A percentile compares a stretch with the other conserved stretches of the same genome.
Conservation (phyloP, 2,888 invertebrate genomes). For the Thumatha senex region DNA sequence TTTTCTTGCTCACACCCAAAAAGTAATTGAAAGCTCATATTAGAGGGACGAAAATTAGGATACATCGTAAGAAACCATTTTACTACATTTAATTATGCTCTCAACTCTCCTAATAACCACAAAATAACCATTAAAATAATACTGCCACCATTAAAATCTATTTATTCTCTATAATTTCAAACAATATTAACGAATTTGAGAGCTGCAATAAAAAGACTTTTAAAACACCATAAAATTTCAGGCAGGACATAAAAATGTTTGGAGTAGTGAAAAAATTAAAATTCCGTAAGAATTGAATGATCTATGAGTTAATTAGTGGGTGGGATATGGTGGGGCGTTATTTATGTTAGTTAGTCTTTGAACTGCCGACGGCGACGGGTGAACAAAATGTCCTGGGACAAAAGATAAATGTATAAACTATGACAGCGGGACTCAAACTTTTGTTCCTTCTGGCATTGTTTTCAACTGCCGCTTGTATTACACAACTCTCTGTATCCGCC, state of each 20-base stretch:
- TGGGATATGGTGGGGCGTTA: slow-evolving; percentile 32
- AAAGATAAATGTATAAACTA: slow-evolving; percentile 29
- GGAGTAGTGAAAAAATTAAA: slow-evolving; percentile 46
- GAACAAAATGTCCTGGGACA: slow-evolving; percentile 28
- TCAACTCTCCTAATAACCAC: background rate
- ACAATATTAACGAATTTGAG: background rate
- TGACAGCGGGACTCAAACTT: slow-evolving; percentile 20
- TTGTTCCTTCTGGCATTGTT: background rate
- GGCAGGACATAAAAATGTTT: slow-evolving; percentile 38
- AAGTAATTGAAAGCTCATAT: too few species aligned
- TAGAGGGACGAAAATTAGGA: too few species aligned
- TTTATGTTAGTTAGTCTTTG: slow-evolving; percentile 47
- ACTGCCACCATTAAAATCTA: background rate
- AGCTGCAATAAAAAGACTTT: background rate
- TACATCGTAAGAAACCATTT: background rate
- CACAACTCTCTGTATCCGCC: too few species aligned
- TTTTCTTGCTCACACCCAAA: too few species aligned
- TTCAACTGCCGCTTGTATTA: background rate
- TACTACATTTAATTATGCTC: background rate
- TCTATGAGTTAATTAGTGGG: slow-evolving; percentile 54
- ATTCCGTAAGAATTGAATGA: slow-evolving; percentile 42
- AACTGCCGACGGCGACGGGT: slow-evolving; percentile 36
- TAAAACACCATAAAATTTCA: slow-evolving; percentile 17
- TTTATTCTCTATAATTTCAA: background rate
- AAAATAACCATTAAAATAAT: background rate